Percentiles rank a stretch among this genome's conserved stretches.
phyloP scores from a whole-genome alignment of 2,113 vertebrate genomes.

The Rhea americana region DNA sequence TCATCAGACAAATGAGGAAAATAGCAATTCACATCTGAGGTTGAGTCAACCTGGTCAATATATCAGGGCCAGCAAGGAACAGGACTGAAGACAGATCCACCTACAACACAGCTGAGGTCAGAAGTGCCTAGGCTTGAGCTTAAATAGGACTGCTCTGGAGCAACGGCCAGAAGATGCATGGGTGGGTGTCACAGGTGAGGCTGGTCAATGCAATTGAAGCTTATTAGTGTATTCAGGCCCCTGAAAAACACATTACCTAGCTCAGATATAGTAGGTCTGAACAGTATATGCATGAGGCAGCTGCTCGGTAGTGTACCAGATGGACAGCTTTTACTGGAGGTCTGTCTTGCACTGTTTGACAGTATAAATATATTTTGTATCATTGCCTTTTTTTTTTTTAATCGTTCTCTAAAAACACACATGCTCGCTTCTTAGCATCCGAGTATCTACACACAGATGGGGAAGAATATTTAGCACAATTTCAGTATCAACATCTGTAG shows the following conservation, averaged over 20 bases:
- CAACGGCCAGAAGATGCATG: neutral
- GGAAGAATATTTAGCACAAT: neutral
- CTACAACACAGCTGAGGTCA: neutral
- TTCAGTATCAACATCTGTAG: neutral
- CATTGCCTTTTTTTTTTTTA: neutral
- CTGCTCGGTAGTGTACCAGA: neutral
- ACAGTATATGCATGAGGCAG: fast-evolving
- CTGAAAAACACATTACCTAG: neutral
- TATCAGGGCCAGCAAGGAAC: neutral
- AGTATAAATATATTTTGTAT: neutral
- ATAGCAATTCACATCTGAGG: neutral
- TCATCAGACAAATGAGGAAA: neutral
- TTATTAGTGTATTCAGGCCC: neutral
- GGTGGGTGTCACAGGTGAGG: neutral
- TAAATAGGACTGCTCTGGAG: neutral
- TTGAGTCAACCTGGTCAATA: neutral
- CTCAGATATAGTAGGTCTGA: neutral
- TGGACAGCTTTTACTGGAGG: neutral
- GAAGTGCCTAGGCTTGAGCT: neutral
- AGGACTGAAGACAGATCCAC: neutral
- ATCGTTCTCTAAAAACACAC: neutral
- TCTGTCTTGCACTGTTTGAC: neutral
- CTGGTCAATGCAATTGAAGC: neutral
- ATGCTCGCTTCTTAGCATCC: neutral
- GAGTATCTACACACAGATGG: neutral